These are phyloP conservation scores for Tenthredo distinguenda DNA, from an alignment of 2,888 invertebrate species.

Conservation along the genomic window DNA sequence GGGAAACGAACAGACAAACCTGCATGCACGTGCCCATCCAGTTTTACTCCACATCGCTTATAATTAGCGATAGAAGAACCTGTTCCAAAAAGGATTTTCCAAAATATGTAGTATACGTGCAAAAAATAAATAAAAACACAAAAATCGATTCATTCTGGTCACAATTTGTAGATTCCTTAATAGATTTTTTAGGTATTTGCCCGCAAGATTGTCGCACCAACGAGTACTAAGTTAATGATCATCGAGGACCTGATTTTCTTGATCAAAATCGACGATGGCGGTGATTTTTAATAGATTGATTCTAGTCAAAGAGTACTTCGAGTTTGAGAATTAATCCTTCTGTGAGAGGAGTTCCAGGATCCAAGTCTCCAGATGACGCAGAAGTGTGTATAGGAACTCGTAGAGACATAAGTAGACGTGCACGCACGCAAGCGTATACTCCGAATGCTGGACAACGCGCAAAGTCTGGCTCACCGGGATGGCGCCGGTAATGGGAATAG, in stretches of 20 bases:
- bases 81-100: neutral
- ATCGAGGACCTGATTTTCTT: neutral
- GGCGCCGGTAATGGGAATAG: slow-evolving; percentile 47
- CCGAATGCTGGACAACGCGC: slow-evolving; percentile 38
- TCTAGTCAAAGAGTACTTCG: neutral
- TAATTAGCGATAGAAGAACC: neutral
- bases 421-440: neutral
- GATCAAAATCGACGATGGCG: neutral
- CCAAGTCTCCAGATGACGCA: neutral
- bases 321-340: slow-evolving; percentile 1
- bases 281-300: neutral
- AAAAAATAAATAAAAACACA: neutral
- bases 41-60: neutral
- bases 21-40: slow-evolving; percentile 17
- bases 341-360: neutral
- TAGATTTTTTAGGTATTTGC: neutral
- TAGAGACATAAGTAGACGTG: neutral
- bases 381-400: neutral
- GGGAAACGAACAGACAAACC: slow-evolving; percentile 16
- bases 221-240: too few relatives aligned
- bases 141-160: neutral
- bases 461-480: slow-evolving; percentile 34
- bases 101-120: neutral
- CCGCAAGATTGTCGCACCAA: neutral
- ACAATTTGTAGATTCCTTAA: neutral